Evolutionary conservation across 2,888 invertebrate genomes (phyloP), one percentile per base, ranked within the genome.

Genomic region (Arenicola marina): DNA sequence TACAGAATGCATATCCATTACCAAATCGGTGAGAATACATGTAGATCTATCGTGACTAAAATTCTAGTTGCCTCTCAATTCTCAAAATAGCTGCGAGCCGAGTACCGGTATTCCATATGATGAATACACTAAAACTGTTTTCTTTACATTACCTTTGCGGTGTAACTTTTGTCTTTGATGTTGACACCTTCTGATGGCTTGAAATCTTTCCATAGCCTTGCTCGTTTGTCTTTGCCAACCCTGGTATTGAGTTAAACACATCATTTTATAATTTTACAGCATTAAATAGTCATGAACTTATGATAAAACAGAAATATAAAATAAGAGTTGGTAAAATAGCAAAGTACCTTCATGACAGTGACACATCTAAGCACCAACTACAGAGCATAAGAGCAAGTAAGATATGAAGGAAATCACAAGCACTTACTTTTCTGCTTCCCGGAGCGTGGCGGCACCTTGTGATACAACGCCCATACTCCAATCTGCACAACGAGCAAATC

Each of bases 401-500:
- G n/a, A n/a, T n/a, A n/a, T n/a, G 48, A 24, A 11, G 24, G 15
- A 24, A 24, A 48, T 7, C 7, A 7, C 11, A 7, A 24, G 26
- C 11, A 24, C 15, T 21, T 74, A 86, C 85, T 89, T 90, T 80
- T 97, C 95, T 0, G 95, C 94, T 43, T 89, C 87, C 72, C 95
- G 87, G 24, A 95, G 86, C 73, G 91, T 89, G 59, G 94, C 91
- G 2, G 92, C 90, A 51, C 94, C 91, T 78, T 89, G 90, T 46
- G 90, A 87, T 80, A 92, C 90, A 67, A 90, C 89, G 7, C 90
- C 90, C 86, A 95, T 91, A 44, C 92, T 92, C 93, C 93, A 93
- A 81, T 95, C 94, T 26, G 94, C 92, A 78, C 97, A 97, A 80
- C 90, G 90, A 0, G 96, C 98, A 77, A 94, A 92, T 21, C 98